phyloP scores from a whole-genome alignment of 1,140 invertebrate species.

The Drosophila lowei region DNA sequence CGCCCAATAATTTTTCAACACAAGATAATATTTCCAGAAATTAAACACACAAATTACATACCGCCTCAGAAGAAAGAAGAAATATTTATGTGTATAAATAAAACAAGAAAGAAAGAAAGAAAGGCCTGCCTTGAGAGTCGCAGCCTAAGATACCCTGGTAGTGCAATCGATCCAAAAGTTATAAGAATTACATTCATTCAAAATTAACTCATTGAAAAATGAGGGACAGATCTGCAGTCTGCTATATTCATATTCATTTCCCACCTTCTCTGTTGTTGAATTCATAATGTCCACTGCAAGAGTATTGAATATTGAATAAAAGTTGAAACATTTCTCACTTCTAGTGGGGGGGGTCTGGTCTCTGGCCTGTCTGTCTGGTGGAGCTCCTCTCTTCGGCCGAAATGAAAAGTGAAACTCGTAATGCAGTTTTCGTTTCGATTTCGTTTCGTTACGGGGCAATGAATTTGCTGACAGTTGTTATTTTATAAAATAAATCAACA shows the following conservation, averaged over 20 bases:
- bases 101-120: no score
- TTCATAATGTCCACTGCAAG: no score
- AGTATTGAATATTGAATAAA: slow-evolving; percentile 15
- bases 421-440: slow-evolving; percentile 64
- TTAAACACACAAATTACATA: slow-evolving; percentile 36
- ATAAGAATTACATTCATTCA: no score
- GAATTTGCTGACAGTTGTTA: slow-evolving; percentile 80
- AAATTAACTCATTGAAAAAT: no score
- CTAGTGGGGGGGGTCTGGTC: neutral
- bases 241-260: no score
- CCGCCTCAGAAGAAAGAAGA: neutral
- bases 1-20: slow-evolving; percentile 57
- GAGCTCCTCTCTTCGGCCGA: slow-evolving; percentile 13
- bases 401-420: slow-evolving; percentile 77
- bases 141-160: no score
- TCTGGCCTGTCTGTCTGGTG: no score
- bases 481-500: slow-evolving; percentile 80
- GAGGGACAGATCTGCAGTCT: no score
- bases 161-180: no score
- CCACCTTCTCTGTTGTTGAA: no score
- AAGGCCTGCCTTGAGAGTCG: no score
- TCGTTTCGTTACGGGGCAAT: slow-evolving; percentile 62
- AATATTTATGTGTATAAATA: no score
- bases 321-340: slow-evolving; percentile 13
- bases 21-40: slow-evolving; percentile 25